Evolutionary conservation across 1,140 invertebrate species (phyloP).

Genomic region (Ceratosolen solmsi): DNA sequence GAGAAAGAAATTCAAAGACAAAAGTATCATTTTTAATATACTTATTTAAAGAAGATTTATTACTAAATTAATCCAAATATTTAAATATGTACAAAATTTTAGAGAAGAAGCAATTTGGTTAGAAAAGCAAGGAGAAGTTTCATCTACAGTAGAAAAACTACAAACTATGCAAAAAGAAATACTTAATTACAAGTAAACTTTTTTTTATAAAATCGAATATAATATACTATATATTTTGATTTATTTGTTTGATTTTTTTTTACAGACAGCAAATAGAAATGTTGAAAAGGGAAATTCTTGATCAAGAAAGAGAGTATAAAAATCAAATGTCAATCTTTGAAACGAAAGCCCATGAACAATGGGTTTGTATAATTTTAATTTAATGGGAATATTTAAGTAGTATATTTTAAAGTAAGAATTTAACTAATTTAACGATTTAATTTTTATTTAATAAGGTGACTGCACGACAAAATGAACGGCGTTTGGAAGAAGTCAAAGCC

Average conservation of each 20-base stretch:
- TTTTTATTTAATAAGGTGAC: constrained; percentile 71
- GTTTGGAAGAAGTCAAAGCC: constrained; percentile 83
- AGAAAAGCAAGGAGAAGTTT: constrained; percentile 87
- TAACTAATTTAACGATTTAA: too few species aligned
- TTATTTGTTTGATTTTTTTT: constrained; percentile 50
- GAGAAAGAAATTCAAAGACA: constrained; percentile 89
- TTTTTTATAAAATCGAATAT: constrained; percentile 18
- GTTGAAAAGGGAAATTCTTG: constrained; percentile 84
- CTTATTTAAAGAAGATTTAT: background rate
- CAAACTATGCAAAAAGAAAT: constrained; percentile 85
- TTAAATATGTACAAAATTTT: constrained; percentile 54
- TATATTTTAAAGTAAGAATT: background rate
- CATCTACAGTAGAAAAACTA: constrained; percentile 84
- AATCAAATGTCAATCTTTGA: constrained; percentile 82
- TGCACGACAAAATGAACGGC: constrained; percentile 82
- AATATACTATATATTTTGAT: background rate
- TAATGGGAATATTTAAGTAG: constrained; percentile 6
- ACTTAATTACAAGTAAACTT: constrained; percentile 83
- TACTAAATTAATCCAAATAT: background rate
- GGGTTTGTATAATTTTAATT: constrained; percentile 71
- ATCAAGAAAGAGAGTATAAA: constrained; percentile 85
- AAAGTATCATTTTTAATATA: constrained; percentile 76
- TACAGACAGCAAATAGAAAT: constrained; percentile 81
- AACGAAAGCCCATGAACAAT: constrained; percentile 85
- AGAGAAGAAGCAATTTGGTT: constrained; percentile 87